These are phyloP conservation scores for Dasyprocta punctata DNA, from an alignment of 2,113 vertebrate genomes.

Conservation along the genomic window DNA sequence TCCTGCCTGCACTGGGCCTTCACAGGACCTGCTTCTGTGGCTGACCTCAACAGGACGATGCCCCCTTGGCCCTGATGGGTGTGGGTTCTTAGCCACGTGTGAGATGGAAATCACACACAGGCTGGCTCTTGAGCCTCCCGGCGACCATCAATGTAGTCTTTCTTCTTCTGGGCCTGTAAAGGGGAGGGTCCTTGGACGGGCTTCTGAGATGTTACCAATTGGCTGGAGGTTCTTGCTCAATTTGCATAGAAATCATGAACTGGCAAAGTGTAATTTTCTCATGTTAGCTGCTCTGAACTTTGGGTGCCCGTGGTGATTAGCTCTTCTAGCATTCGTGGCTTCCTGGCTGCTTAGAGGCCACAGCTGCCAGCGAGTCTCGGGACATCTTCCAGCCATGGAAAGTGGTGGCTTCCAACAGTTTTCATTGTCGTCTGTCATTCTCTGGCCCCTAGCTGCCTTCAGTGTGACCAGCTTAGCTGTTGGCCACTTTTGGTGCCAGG, in stretches of 20 bases:
- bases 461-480: neutral
- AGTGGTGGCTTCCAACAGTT: neutral
- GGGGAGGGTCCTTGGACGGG: neutral
- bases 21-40: neutral
- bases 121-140: neutral
- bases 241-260: neutral
- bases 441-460: neutral
- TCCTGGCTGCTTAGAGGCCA: neutral
- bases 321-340: neutral
- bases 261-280: neutral
- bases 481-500: neutral
- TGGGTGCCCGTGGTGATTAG: too few species aligned
- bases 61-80: neutral
- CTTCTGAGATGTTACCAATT: neutral
- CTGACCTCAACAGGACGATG: accelerated
- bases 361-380: neutral
- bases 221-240: neutral
- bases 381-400: neutral
- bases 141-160: neutral
- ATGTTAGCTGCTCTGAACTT: neutral
- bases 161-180: neutral
- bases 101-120: neutral
- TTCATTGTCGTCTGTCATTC: neutral
- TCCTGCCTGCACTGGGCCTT: neutral
- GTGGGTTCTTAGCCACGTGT: neutral